Base-by-base conservation (phyloP, 2,888 invertebrate genomes). In the Micropterix aruncella region DNA sequence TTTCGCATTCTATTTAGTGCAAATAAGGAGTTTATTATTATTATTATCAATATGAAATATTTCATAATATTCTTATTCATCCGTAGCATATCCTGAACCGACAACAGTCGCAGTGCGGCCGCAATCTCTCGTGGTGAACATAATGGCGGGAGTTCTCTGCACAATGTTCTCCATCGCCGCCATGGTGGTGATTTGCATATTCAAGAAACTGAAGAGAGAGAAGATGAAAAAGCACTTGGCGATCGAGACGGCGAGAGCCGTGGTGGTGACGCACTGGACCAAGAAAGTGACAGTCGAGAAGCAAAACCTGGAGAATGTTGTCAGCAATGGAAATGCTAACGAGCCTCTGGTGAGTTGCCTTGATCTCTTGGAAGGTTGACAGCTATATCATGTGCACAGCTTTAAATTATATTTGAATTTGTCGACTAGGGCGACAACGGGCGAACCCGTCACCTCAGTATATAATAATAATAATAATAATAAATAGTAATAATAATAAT, bases 221-320 rank as follows among this genome's bases (percentile, higher is more conserved):
- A 88, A 88, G 61, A 74, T 83, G 54, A 83, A 88, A 59, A 88
- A 88, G 54, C 72, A 86, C 48, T 64, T 86, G 47, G 83, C 83
- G 0, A 80, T 88, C 50, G 87, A 89, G 60, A 85, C 85, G 0
- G 83, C 83, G 1, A 66, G 83, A 42, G 81, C 81, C 0, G 83
- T 81, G n/a, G 86, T 88, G 1, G 80, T 84, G 2, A 88, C 89
- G 19, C 88, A 88, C 53, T 89, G 88, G 87, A 90, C 88, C 1
- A 91, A 91, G 62, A 90, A 88, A 60, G 86, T 91, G 2, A 87
- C 88, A 7, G 85, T 91, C 2, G 89, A 89, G 59, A 88, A 88
- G 56, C 85, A 85, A 36, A 74, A 70, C 38, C 68, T 79, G 44
- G 74, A 74, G 16, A 82, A 81, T 44, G 70, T 67, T 2, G 60